A percentile compares a stretch with the other conserved stretches of the same genome.
Conservation (phyloP, 2,113 vertebrate genomes). For the Indicator indicator region DNA sequence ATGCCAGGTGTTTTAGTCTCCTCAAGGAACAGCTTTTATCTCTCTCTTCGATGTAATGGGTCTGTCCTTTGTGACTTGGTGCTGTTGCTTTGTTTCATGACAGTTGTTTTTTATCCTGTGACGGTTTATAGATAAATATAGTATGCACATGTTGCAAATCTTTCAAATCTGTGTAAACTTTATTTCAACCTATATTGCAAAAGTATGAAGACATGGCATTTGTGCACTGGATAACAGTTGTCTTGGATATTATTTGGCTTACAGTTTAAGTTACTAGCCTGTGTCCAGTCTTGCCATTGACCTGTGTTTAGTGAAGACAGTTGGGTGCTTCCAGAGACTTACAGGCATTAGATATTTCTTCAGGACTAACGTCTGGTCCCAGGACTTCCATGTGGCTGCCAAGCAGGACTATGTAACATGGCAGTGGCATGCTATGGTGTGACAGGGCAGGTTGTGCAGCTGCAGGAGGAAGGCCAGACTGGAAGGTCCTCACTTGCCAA, state of each 20-base stretch:
- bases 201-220: neutral
- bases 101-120: neutral
- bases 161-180: neutral
- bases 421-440: neutral
- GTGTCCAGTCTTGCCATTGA: neutral
- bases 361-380: neutral
- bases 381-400: rapidly evolving
- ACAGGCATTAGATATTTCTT: neutral
- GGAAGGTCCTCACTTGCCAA: neutral
- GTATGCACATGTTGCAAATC: neutral
- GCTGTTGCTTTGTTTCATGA: neutral
- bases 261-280: neutral
- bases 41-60: neutral
- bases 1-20: neutral
- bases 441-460: neutral
- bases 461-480: neutral
- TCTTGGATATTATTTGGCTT: neutral
- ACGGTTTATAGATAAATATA: neutral
- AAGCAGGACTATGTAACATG: neutral
- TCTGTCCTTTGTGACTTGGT: neutral
- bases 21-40: neutral
- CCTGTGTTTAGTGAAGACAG: neutral
- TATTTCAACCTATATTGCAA: neutral
- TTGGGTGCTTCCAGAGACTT: neutral
- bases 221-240: neutral